phyloP scores from a whole-genome alignment of 2,797 vertebrate species.

The Pantherophis vulpinus region DNA sequence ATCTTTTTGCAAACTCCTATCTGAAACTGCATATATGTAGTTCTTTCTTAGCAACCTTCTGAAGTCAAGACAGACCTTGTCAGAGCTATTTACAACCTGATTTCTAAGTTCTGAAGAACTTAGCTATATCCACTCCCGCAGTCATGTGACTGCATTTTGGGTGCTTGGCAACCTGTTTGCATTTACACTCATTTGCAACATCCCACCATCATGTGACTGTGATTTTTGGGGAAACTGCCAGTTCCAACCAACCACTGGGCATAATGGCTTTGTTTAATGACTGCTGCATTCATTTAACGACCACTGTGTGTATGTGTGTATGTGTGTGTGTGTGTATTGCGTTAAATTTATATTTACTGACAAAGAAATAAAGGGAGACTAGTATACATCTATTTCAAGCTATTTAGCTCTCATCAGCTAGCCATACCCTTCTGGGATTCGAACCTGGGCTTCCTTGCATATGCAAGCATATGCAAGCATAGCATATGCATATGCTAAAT shows the following conservation, averaged over 20 bases:
- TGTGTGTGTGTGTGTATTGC: rapidly evolving
- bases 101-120: not conserved
- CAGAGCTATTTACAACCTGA: not conserved
- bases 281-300: not conserved
- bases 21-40: not conserved
- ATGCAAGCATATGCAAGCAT: too few species aligned
- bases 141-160: not conserved
- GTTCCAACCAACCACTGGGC: not conserved
- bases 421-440: too few species aligned
- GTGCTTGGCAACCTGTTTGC: not conserved
- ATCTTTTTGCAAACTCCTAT: not conserved
- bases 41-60: not conserved
- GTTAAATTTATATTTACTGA: too few species aligned
- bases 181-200: not conserved
- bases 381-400: too few species aligned
- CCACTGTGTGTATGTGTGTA: too few species aligned
- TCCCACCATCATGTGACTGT: not conserved
- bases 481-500: too few species aligned
- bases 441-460: too few species aligned
- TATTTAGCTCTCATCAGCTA: too few species aligned
- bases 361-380: too few species aligned
- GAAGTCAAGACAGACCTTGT: not conserved
- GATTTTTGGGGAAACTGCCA: not conserved
- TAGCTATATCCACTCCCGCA: not conserved
- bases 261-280: not conserved